Conservation (phyloP, 2,888 invertebrate species). For the Caenorhabditis afra region DNA sequence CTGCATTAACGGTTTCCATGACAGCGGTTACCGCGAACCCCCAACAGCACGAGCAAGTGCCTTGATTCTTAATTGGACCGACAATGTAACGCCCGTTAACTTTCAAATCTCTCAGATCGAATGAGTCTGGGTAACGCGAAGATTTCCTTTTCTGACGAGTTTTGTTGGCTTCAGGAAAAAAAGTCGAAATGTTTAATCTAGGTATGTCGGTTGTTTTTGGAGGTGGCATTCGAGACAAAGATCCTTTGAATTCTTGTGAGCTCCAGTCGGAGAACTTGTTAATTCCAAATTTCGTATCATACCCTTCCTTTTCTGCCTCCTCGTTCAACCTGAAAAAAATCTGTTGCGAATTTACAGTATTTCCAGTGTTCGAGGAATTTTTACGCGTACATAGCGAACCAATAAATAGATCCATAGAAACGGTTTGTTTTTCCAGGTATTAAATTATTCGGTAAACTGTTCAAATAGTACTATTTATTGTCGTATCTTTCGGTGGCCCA, state of each 20-base stretch:
- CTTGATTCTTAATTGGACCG: conserved; percentile 38
- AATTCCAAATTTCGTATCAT: conserved; percentile 34
- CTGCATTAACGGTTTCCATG: conserved; percentile 30
- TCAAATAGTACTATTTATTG: too few relatives aligned
- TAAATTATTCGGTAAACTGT: too few relatives aligned
- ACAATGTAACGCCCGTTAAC: conserved; percentile 31
- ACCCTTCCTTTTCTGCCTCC: conserved; percentile 8
- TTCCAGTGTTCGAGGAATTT: too few relatives aligned
- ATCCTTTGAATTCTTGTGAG: conserved; percentile 14
- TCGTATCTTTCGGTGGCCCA: too few relatives aligned
- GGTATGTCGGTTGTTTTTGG: conserved; percentile 30
- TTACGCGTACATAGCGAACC: too few relatives aligned
- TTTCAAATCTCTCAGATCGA: conserved; percentile 34
- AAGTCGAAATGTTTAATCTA: conserved; percentile 5
- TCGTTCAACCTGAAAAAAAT: conserved; percentile 24
- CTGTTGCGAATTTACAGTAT: not conserved
- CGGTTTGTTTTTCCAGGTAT: too few relatives aligned
- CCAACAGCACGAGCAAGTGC: conserved; percentile 47
- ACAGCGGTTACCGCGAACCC: conserved; percentile 45
- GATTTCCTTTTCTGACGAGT: conserved; percentile 23
- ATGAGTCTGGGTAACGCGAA: conserved; percentile 21
- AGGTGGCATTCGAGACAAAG: conserved; percentile 6
- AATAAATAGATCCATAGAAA: too few relatives aligned
- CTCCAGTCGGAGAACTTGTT: conserved; percentile 47
- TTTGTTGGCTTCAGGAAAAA: conserved; percentile 23